Evolutionary conservation across 2,797 vertebrate species (phyloP).

Genomic region (Chromobotia macracanthus): DNA sequence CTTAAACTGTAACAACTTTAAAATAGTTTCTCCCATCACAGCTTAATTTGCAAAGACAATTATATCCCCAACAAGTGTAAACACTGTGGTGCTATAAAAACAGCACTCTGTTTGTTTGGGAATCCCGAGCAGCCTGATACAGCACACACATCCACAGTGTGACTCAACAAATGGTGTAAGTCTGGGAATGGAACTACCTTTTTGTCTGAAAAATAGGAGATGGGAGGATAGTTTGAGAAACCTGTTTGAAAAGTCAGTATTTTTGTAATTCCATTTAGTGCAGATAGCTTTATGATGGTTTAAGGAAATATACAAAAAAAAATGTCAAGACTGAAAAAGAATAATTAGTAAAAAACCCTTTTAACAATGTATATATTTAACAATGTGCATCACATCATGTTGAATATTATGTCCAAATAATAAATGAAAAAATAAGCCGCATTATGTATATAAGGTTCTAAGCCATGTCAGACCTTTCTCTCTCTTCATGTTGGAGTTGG

Average conservation of each 20-base stretch:
- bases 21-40: background rate
- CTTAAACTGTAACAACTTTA: too few species aligned
- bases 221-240: background rate
- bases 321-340: too few species aligned
- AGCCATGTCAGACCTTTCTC: slow-evolving; percentile 88
- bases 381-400: background rate
- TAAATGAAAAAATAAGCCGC: too few species aligned
- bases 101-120: background rate
- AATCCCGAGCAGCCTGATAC: background rate
- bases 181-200: background rate
- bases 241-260: too few species aligned
- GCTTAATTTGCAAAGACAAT: background rate
- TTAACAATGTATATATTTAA: background rate
- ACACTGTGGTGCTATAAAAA: background rate
- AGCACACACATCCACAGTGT: background rate
- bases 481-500: slow-evolving; percentile 91
- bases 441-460: background rate
- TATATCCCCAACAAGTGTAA: background rate
- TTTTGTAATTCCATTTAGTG: background rate
- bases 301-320: background rate
- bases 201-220: background rate
- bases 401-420: background rate
- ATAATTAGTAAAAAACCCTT: too few species aligned
- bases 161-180: background rate
- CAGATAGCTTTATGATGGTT: background rate